Base-by-base conservation (phyloP, 2,113 vertebrate genomes). In the Pao palembangensis region DNA sequence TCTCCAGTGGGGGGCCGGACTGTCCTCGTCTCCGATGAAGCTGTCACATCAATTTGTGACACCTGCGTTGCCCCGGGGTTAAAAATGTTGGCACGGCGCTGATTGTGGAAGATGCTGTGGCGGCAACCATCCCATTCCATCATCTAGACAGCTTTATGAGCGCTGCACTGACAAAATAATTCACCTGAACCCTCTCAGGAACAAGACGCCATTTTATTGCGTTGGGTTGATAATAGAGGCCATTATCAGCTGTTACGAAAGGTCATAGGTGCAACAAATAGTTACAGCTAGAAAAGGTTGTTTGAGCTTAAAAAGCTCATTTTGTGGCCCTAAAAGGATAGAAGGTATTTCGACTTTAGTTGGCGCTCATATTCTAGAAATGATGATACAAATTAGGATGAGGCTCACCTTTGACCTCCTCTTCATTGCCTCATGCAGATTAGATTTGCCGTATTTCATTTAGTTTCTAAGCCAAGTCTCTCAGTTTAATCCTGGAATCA, bases 41-140 rank as follows among this genome's bases (percentile, higher is more conserved):
- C 34, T 76, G 66, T 79, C 66, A 57, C 19, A 34, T 49, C 73
- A 51, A 75, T 78, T 76, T 69, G 55, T 46, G 56, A 68, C 59
- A 78, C 61, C 56, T 38, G 56, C 18, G 53, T 62, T 51, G 34
- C 42, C 23, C 20, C 18, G 28, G 23, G 68, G 74, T 78, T 73
- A 75, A 83, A 75, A 5, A 47, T 19, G 28, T 51, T 73, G 57
- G 73, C 60, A 54, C 58, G 51, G 56, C 57, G 63, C 38, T 54
- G 50, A 80, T 55, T 67, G 55, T 8, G 6, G 34, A 60, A 52
- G 71, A 57, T 64, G 77, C 67, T 48, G 60, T 54, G 53, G 67
- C 18, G 58, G 61, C 50, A 56, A 52, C 48, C 25, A 55, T 51
- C 43, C n/a, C 51, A 21, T 15, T 61, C 38, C n/a, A 73, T 79